Conservation (phyloP, 2,113 vertebrate species). For the Oxygymnocypris stewartii region DNA sequence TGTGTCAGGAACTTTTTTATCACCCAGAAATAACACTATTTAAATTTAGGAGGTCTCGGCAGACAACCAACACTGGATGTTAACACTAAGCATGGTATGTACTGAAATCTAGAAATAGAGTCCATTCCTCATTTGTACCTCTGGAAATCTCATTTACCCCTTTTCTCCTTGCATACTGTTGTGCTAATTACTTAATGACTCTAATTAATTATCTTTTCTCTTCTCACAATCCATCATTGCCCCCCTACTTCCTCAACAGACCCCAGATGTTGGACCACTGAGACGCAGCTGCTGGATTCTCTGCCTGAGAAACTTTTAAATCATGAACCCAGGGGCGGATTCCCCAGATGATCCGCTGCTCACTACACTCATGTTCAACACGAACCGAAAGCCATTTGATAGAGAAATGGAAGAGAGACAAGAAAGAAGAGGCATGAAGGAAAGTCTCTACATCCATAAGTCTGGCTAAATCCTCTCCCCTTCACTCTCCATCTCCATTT, state of each 20-base stretch:
- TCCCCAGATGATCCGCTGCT: constrained; percentile 4
- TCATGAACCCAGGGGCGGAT: not conserved
- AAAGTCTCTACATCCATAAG: not conserved
- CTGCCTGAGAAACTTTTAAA: constrained; percentile 4
- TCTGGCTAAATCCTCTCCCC: not conserved
- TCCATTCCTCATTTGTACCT: not conserved
- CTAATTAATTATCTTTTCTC: not conserved
- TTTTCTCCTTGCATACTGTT: constrained; percentile 11
- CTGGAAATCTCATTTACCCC: not conserved
- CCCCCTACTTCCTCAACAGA: constrained; percentile 10
- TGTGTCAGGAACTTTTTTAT: not conserved
- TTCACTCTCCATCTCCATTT: not conserved
- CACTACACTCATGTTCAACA: not conserved
- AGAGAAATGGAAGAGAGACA: not conserved
- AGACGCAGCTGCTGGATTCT: constrained; percentile 27
- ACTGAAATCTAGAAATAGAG: not conserved
- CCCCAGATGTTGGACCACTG: constrained; percentile 28
- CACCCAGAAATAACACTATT: not conserved
- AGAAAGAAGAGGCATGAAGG: not conserved
- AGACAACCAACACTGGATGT: not conserved
- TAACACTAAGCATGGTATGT: not conserved
- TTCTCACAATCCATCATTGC: not conserved
- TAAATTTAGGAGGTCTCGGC: not conserved
- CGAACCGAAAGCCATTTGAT: constrained; percentile 23
- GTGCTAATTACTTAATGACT: constrained; percentile 29